Evolutionary conservation across 2,113 vertebrate genomes (phyloP).

Genomic region (Illadopsis cleaveri): DNA sequence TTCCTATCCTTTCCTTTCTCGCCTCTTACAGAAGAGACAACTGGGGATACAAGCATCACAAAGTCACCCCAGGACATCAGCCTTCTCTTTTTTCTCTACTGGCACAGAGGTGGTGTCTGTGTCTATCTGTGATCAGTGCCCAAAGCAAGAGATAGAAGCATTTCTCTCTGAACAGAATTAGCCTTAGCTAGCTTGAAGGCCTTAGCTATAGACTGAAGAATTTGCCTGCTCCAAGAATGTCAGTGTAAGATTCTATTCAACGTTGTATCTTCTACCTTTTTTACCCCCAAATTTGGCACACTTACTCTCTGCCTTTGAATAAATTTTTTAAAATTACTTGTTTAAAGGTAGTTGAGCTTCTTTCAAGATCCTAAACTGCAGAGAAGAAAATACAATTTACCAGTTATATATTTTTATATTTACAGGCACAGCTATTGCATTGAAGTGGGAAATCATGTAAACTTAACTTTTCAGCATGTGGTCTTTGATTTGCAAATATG

Average conservation of each 20-base stretch:
- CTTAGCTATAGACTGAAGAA: not conserved
- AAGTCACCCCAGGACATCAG: not conserved
- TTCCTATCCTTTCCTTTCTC: not conserved
- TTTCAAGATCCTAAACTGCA: not conserved
- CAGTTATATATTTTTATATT: not conserved
- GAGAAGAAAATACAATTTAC: not conserved
- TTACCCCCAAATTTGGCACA: not conserved
- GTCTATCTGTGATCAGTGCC: not conserved
- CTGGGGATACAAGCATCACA: not conserved
- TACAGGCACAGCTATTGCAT: not conserved
- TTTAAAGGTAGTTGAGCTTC: not conserved
- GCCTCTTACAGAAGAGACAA: not conserved
- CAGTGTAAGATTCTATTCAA: not conserved
- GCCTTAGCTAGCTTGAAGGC: not conserved
- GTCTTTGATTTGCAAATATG: not conserved
- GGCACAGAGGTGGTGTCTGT: not conserved
- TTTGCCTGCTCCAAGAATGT: not conserved
- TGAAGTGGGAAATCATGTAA: not conserved
- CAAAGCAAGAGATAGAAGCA: not conserved
- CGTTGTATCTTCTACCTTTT: not conserved
- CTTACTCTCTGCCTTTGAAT: not conserved
- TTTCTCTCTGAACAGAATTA: not conserved
- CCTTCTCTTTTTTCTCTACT: not conserved
- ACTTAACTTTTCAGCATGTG: not conserved
- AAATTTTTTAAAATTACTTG: not conserved